Percentiles rank a stretch among this genome's conserved stretches.
These are phyloP conservation scores for Sinocyclocheilus maitianheensis DNA, from an alignment of 2,113 vertebrate genomes.

Conservation along the genomic window DNA sequence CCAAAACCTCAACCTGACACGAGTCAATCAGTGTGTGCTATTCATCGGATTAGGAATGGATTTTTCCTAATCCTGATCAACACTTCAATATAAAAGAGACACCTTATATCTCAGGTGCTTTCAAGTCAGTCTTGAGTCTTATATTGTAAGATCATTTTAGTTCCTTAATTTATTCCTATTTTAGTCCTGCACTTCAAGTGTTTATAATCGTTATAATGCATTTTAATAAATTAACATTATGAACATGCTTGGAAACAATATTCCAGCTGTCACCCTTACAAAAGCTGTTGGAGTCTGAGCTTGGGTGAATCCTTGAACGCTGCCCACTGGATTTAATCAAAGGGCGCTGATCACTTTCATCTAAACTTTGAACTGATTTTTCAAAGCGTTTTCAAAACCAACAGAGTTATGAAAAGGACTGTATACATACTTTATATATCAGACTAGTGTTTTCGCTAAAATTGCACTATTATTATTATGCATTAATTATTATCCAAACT, in stretches of 20 bases:
- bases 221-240: constrained; percentile 20
- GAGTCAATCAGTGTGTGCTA: constrained; percentile 25
- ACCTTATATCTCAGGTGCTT: not conserved
- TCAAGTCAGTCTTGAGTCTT: not conserved
- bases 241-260: not conserved
- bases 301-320: constrained; percentile 2
- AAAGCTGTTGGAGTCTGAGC: not conserved
- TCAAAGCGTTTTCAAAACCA: constrained; percentile 46
- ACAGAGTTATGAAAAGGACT: constrained; percentile 4
- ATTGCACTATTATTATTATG: not conserved
- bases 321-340: constrained; percentile 36
- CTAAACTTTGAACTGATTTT: constrained; percentile 58
- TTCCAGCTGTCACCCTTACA: not conserved
- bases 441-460: not conserved
- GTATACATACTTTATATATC: constrained; percentile 3
- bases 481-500: not conserved
- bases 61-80: constrained; percentile 18
- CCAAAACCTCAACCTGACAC: constrained; percentile 44
- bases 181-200: too few species aligned
- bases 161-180: not conserved
- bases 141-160: not conserved
- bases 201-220: not conserved
- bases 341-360: constrained; percentile 48
- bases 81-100: not conserved
- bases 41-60: constrained; percentile 17